These are phyloP conservation scores for Caenorhabditis afra DNA, from an alignment of 2,888 invertebrate species.

Conservation along the genomic window DNA sequence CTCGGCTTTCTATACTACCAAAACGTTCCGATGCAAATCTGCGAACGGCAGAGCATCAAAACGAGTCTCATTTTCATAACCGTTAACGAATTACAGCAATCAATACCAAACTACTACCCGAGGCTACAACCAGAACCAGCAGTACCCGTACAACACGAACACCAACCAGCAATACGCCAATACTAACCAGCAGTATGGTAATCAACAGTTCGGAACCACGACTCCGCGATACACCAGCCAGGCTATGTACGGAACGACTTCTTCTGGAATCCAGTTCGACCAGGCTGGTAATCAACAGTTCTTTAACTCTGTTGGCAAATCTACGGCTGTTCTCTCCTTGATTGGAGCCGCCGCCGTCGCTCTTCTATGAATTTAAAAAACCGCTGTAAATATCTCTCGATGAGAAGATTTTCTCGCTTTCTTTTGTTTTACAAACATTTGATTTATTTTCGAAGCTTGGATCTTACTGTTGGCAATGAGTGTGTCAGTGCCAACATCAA, in stretches of 20 bases:
- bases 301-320: slow-evolving; percentile 46
- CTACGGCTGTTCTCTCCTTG: slow-evolving; percentile 37
- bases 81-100: slow-evolving; percentile 32
- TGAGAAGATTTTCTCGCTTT: not conserved
- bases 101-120: slow-evolving; percentile 60
- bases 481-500: slow-evolving; percentile 16
- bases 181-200: slow-evolving; percentile 29
- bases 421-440: no score
- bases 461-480: slow-evolving; percentile 13
- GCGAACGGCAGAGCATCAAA: no score
- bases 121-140: slow-evolving; percentile 40
- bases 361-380: slow-evolving; percentile 35
- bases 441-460: not conserved
- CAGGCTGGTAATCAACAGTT: slow-evolving; percentile 42
- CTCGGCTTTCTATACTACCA: no score
- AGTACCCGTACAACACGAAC: slow-evolving; percentile 27
- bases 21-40: no score
- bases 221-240: slow-evolving; percentile 53
- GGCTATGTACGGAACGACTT: slow-evolving; percentile 42
- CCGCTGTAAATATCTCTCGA: not conserved
- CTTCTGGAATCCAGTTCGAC: slow-evolving; percentile 54
- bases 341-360: slow-evolving; percentile 50
- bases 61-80: not conserved
- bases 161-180: slow-evolving; percentile 32
- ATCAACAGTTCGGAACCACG: slow-evolving; percentile 43